phyloP scores from a whole-genome alignment of 2,797 vertebrate species.

The Gymnoscopelus braueri region DNA sequence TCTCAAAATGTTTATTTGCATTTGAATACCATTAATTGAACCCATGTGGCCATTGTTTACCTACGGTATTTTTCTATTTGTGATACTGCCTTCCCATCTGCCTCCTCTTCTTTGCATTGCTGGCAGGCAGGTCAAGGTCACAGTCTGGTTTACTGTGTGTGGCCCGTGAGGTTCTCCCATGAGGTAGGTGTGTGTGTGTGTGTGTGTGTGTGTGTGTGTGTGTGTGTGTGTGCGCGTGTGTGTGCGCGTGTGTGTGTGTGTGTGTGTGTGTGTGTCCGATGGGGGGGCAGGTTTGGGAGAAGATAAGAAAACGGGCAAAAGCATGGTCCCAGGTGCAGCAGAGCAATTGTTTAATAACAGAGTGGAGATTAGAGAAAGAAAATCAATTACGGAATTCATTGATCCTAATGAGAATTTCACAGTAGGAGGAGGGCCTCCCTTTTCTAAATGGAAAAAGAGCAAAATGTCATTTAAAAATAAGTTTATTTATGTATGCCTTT shows the following conservation, averaged over 20 bases:
- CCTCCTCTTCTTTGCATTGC: constrained; percentile 48
- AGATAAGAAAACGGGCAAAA: constrained; percentile 49
- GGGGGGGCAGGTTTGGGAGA: constrained; percentile 10
- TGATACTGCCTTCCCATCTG: constrained; percentile 54
- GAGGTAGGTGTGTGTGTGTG: constrained; percentile 11
- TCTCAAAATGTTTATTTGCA: no score
- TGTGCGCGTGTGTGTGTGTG: constrained; percentile 21
- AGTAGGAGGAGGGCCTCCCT: constrained; percentile 18
- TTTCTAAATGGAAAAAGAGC: constrained; percentile 22
- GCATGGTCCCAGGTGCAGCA: constrained; percentile 71
- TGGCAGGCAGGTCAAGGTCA: constrained; percentile 65
- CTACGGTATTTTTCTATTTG: constrained; percentile 34
- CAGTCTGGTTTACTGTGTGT: constrained; percentile 52
- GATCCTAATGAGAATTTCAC: constrained; percentile 46
- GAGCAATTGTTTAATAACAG: constrained; percentile 58
- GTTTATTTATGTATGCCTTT: not conserved
- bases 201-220: constrained; percentile 9
- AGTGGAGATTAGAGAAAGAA: constrained; percentile 56
- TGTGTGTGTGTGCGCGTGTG: constrained; percentile 6
- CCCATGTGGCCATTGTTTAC: constrained; percentile 21
- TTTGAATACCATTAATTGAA: not conserved
- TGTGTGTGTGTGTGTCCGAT: constrained; percentile 18
- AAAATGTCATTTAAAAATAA: constrained; percentile 9
- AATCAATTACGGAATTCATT: constrained; percentile 59
- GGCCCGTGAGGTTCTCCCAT: constrained; percentile 32